Conservation (phyloP, 1,140 invertebrate species). For the Pentalonia nigronervosa region DNA sequence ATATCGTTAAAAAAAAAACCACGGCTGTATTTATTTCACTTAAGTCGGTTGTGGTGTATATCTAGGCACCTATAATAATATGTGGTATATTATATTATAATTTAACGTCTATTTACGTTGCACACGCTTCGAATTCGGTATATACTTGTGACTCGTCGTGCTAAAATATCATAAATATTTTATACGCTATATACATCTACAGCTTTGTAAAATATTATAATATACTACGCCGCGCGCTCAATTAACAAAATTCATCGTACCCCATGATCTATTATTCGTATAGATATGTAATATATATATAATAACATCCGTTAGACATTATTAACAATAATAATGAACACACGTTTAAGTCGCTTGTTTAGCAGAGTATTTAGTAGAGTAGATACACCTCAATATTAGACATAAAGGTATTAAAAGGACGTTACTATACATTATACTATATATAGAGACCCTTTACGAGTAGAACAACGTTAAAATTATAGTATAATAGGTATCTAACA, state of each 20-base stretch:
- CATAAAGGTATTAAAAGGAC: neutral
- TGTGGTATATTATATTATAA: neutral
- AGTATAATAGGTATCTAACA: neutral
- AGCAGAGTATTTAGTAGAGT: neutral
- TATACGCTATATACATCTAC: neutral
- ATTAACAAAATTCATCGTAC: neutral
- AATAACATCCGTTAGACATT: neutral
- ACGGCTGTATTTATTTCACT: neutral
- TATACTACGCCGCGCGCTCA: neutral
- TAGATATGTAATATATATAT: neutral
- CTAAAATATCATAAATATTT: neutral
- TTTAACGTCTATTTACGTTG: neutral
- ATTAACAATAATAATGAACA: neutral
- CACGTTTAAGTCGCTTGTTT: neutral
- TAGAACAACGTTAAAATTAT: neutral
- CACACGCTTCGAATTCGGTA: neutral
- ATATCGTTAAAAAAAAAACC: neutral
- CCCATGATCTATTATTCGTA: slow-evolving; percentile 8
- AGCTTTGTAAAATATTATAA: neutral
- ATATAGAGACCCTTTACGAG: neutral
- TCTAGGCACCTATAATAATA: neutral
- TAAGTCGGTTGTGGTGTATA: too few species aligned
- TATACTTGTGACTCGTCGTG: neutral
- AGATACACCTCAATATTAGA: neutral
- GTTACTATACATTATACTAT: too few species aligned